Evolutionary conservation across 2,888 invertebrate genomes (phyloP).

Genomic region (Sinotaia quadrata): DNA sequence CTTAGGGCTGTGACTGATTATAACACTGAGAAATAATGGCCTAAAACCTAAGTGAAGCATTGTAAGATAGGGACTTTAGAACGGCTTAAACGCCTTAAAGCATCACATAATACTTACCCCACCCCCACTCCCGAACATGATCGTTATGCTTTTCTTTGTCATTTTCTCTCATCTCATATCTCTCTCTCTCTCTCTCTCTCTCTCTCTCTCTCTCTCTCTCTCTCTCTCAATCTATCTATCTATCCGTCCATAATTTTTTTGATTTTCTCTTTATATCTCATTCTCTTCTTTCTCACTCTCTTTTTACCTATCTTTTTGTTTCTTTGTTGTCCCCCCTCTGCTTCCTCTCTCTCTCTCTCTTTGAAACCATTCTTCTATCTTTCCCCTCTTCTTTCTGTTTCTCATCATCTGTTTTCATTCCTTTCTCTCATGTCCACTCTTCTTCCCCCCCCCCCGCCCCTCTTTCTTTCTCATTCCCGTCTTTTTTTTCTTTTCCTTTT

Average conservation of each 20-base stretch:
- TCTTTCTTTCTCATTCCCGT: not conserved
- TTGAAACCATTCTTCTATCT: not conserved
- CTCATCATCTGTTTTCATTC: no score
- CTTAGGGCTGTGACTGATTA: no score
- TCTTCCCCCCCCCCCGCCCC: not conserved
- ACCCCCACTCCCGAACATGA: not conserved
- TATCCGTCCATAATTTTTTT: not conserved
- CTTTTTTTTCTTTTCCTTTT: not conserved
- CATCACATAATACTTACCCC: not conserved
- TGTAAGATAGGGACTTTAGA: no score
- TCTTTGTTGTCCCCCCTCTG: not conserved
- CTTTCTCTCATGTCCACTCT: not conserved
- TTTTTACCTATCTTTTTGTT: no score
- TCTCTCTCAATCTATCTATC: constrained; percentile 19
- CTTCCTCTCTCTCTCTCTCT: not conserved
- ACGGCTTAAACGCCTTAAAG: no score
- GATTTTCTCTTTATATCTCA: not conserved
- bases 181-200: not conserved
- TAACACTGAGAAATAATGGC: no score
- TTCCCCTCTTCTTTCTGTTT: constrained; percentile 1
- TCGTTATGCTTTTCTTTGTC: not conserved
- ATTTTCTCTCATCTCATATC: not conserved
- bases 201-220: constrained; percentile 21
- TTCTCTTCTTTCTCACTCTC: not conserved
- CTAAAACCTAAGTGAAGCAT: no score